These are phyloP conservation scores for Columba janthina DNA, from an alignment of 2,113 vertebrate genomes.

Conservation along the genomic window DNA sequence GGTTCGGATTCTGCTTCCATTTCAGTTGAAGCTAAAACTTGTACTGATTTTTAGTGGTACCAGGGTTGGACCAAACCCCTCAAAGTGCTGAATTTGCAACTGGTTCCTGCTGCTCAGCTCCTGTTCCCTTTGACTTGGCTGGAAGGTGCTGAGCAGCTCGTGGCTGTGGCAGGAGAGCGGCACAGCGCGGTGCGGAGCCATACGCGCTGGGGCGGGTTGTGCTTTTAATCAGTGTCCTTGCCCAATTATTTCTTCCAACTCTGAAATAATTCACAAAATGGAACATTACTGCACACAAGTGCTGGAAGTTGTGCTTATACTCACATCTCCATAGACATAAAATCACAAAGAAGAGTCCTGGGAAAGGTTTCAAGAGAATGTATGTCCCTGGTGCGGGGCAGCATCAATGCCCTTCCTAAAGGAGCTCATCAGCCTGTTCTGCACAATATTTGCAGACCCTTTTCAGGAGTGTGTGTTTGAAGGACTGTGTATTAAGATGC, in stretches of 20 bases:
- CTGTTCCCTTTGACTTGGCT: not conserved
- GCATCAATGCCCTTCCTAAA: accelerated
- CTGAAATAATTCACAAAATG: accelerated
- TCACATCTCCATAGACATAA: accelerated
- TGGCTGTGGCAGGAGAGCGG: not conserved
- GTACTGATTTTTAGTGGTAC: not conserved
- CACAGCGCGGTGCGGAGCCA: accelerated
- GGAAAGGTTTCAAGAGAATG: not conserved
- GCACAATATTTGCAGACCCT: not conserved
- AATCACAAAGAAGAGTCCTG: not conserved
- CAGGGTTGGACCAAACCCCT: not conserved
- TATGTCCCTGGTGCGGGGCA: too few species aligned
- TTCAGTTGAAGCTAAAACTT: not conserved
- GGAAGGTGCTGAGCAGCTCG: not conserved
- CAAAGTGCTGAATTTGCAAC: not conserved
- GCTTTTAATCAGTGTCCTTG: accelerated
- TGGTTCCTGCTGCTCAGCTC: not conserved
- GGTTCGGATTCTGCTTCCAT: not conserved
- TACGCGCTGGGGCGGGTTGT: accelerated
- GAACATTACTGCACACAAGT: too few species aligned
- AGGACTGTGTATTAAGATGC: not conserved
- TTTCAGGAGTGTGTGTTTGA: not conserved
- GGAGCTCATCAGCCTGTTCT: not conserved
- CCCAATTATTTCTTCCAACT: not conserved
- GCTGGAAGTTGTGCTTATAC: not conserved